Conservation (phyloP, 1,140 invertebrate genomes). For the Chrysopa pallens region DNA sequence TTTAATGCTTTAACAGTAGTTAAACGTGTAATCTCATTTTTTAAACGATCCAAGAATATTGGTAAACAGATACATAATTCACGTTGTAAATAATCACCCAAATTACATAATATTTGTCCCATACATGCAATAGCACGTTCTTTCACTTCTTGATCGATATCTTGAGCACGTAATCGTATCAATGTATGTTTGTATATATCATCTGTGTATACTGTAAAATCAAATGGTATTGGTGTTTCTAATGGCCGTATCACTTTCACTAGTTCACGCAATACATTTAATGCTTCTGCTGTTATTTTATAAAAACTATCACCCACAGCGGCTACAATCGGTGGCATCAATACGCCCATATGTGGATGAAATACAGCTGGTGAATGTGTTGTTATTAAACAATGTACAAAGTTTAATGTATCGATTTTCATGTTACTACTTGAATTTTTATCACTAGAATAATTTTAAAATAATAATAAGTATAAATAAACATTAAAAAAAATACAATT, state of each 20-base stretch:
- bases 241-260: slow-evolving; percentile 87
- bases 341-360: slow-evolving; percentile 55
- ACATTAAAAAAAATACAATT: too few species aligned
- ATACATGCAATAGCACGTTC: slow-evolving; percentile 94
- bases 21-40: slow-evolving; percentile 91
- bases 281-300: slow-evolving; percentile 91
- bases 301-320: slow-evolving; percentile 92
- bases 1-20: slow-evolving; percentile 93
- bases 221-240: slow-evolving; percentile 46
- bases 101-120: slow-evolving; percentile 84
- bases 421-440: slow-evolving; percentile 93
- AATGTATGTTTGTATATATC: slow-evolving; percentile 76
- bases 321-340: slow-evolving; percentile 76
- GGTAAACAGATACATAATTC: slow-evolving; percentile 76
- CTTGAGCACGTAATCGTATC: slow-evolving; percentile 74
- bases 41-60: slow-evolving; percentile 82
- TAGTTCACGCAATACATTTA: slow-evolving; percentile 82
- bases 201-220: slow-evolving; percentile 59
- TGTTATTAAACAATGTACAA: slow-evolving; percentile 71
- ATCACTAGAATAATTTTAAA: slow-evolving; percentile 58
- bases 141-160: slow-evolving; percentile 97
- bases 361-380: slow-evolving; percentile 68
- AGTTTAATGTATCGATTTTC: slow-evolving; percentile 94
- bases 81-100: slow-evolving; percentile 62
- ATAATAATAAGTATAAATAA: too few species aligned